Percentiles rank a stretch among this genome's conserved stretches.
Conservation (phyloP, 2,797 vertebrate species). For the Dendrocincla tyrannina region DNA sequence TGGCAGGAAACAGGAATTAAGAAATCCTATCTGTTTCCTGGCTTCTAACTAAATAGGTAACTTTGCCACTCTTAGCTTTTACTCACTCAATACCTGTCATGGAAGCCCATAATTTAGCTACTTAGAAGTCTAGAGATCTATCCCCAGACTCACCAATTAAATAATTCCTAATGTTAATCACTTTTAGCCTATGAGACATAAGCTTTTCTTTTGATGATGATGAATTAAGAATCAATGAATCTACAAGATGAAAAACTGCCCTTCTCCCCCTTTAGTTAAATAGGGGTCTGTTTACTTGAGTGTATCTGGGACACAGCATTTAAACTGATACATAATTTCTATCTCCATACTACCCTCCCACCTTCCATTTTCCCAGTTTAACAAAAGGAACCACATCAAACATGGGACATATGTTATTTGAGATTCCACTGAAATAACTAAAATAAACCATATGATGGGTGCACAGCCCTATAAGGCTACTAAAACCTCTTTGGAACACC, state of each 20-base stretch:
- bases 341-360: not conserved
- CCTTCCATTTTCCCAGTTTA: not conserved
- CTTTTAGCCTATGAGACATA: not conserved
- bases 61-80: not conserved
- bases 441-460: conserved; percentile 18
- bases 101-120: not conserved
- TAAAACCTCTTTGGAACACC: not conserved
- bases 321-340: not conserved
- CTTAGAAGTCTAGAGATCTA: not conserved
- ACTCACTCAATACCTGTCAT: not conserved
- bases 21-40: not conserved
- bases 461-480: not conserved
- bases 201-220: not conserved
- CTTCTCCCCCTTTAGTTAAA: not conserved
- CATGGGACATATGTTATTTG: not conserved
- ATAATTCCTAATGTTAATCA: not conserved
- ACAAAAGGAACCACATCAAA: not conserved
- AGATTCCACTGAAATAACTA: not conserved
- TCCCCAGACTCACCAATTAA: not conserved
- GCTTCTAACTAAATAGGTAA: not conserved
- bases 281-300: not conserved
- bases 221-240: not conserved
- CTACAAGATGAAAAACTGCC: not conserved
- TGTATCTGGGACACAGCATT: not conserved
- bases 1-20: not conserved